A percentile compares a stretch with the other conserved stretches of the same genome.
phyloP scores from a whole-genome alignment of 2,888 invertebrate genomes.

The Drosophila melanosoma region DNA sequence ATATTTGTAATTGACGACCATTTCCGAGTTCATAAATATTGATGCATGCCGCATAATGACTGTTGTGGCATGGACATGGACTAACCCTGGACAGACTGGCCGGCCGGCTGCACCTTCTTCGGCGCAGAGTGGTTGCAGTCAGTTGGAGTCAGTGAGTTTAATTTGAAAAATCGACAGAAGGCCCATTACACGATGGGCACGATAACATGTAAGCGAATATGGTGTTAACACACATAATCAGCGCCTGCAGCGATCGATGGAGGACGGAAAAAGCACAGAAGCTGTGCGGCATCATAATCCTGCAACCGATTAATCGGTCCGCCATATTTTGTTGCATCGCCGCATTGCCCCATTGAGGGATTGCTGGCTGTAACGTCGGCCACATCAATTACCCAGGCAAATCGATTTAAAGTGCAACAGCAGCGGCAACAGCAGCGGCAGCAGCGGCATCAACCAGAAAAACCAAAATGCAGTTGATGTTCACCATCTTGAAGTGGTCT shows the following conservation, averaged over 20 bases:
- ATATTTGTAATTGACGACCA: slow-evolving; percentile 23
- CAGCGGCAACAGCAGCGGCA: slow-evolving; percentile 36
- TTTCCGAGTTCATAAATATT: slow-evolving; percentile 69
- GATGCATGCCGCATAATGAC: slow-evolving; percentile 44
- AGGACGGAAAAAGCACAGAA: slow-evolving; percentile 57
- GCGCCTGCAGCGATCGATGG: slow-evolving; percentile 46
- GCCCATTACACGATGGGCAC: slow-evolving; percentile 72
- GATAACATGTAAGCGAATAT: slow-evolving; percentile 81
- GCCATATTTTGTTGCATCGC: slow-evolving; percentile 46
- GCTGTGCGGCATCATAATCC: slow-evolving; percentile 70
- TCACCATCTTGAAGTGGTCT: slow-evolving; percentile 58
- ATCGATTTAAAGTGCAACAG: slow-evolving; percentile 72
- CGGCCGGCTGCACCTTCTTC: neutral
- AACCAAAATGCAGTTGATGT: slow-evolving; percentile 47
- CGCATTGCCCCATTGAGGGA: slow-evolving; percentile 51
- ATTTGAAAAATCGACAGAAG: slow-evolving; percentile 69
- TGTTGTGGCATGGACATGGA: slow-evolving; percentile 1
- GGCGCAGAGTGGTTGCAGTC: slow-evolving; percentile 36
- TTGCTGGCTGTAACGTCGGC: slow-evolving; percentile 64
- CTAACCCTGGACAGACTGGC: neutral
- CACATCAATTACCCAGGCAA: slow-evolving; percentile 72
- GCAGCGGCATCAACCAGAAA: slow-evolving; percentile 8
- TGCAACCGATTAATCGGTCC: slow-evolving; percentile 58
- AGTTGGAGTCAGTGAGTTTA: slow-evolving; percentile 58
- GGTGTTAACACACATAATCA: slow-evolving; percentile 79